These are phyloP conservation scores for Standfussiana lucernea DNA, from an alignment of 2,888 invertebrate species.

Conservation along the genomic window DNA sequence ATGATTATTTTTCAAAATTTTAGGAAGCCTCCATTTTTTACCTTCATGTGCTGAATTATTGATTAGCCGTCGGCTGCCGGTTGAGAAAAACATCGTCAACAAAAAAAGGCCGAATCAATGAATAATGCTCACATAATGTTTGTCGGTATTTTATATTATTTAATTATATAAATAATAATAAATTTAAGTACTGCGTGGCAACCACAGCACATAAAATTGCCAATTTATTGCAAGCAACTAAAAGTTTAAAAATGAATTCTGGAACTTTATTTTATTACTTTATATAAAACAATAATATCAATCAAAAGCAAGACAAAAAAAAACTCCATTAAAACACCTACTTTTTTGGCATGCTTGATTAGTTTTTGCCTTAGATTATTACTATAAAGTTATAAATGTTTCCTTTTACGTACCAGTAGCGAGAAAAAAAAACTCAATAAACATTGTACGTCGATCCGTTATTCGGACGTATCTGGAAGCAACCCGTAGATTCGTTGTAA, in stretches of 20 bases:
- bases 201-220: not conserved
- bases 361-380: conserved; percentile 24
- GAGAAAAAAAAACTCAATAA: not conserved
- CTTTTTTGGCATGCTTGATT: conserved; percentile 23
- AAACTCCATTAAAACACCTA: conserved; percentile 10
- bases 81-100: not conserved
- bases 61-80: not conserved
- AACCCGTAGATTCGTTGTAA: conserved; percentile 10
- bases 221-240: conserved; percentile 4
- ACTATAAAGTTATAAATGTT: conserved; percentile 17
- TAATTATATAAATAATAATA: not conserved
- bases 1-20: not conserved
- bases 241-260: not conserved
- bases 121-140: not conserved
- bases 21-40: not conserved
- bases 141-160: not conserved
- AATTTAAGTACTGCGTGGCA: not conserved
- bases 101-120: not conserved
- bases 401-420: conserved; percentile 8
- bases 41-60: too few species aligned
- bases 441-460: conserved; percentile 20
- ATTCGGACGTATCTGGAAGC: conserved; percentile 18
- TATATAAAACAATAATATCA: conserved; percentile 33
- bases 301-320: conserved; percentile 34
- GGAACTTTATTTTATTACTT: conserved; percentile 12